Base-by-base conservation (phyloP, 2,888 invertebrate species). In the Junonia oenone region DNA sequence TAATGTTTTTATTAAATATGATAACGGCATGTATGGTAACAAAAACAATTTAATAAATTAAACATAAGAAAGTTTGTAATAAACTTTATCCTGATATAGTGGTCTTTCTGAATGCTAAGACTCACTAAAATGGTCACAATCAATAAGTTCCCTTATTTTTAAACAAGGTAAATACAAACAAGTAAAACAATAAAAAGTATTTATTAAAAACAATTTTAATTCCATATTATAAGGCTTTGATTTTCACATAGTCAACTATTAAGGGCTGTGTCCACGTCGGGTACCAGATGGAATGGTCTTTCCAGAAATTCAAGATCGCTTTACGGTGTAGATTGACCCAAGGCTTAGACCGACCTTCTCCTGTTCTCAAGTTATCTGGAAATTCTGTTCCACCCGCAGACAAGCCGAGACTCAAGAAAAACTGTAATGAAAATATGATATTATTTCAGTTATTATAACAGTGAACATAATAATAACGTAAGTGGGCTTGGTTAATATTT, bases 331-430 rank as follows among this genome's bases (percentile, higher is more conserved):
- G 68, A 70, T 94, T 94, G 47, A 65, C 83, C 95, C 95, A 95
- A 6, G 95, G 95, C 71, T 95, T 95, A 0, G 71, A 62, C 27
- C 67, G 51, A 8, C 71, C 68, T 6, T 26, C 27, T 9, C 72
- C 68, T 33, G 90, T 86, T 55, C 90, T 87, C 55, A 67, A 69
- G 17, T 74, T 76, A 66, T 95, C 93, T 0, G 92, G 92, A 74
- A 95, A 95, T 72, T 93, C 92, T 0, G 90, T 88, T 15, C 95
- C 94, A 14, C 94, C 95, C 1, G 92, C 94, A 35, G 93, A 93
- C 4, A 95, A 81, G 0, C 95, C 95, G 45, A 95, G 66, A 9
- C 92, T 91, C 46, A 95, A 70, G 72, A 91, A 92, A 78, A 94
- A 94, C 94, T 95, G 78, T n/a, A 68, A 67, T 33, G 29, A 26